phyloP scores from a whole-genome alignment of 2,797 vertebrate genomes.

The Microctenopoma lineatum region DNA sequence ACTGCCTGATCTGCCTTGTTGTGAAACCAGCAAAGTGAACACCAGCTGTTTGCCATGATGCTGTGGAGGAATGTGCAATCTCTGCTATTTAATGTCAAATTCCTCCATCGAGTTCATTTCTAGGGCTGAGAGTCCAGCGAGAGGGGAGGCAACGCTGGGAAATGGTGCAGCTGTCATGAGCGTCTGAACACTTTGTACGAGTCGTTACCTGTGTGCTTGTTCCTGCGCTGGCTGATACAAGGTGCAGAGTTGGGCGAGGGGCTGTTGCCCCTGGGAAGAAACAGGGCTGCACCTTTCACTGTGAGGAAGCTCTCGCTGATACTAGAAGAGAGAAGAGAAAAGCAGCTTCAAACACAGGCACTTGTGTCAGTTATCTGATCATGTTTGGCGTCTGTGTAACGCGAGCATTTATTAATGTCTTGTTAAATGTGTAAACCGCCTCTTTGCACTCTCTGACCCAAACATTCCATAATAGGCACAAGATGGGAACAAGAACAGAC shows the following conservation, averaged over 20 bases:
- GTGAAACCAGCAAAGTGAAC: conserved; percentile 29
- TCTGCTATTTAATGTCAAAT: conserved; percentile 13
- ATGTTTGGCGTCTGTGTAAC: not conserved
- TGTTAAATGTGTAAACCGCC: conserved; percentile 12
- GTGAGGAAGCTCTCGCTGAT: conserved; percentile 99
- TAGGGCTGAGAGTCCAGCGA: conserved; percentile 4
- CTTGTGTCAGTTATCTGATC: conserved; percentile 5
- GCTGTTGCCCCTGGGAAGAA: conserved; percentile 94
- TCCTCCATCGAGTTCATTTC: conserved; percentile 3
- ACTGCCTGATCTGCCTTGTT: conserved; percentile 26
- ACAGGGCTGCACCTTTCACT: conserved; percentile 97
- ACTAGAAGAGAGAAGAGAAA: conserved; percentile 72
- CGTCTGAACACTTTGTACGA: not conserved
- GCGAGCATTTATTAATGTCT: conserved; percentile 1
- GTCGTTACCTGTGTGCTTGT: conserved; percentile 94
- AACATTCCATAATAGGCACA: conserved; percentile 12
- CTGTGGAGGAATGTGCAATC: conserved; percentile 32
- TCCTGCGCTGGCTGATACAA: conserved; percentile 89
- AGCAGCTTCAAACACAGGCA: not conserved
- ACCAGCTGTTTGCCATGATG: conserved; percentile 38
- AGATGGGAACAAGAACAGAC: conserved; percentile 31
- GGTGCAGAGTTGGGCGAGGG: conserved; percentile 86
- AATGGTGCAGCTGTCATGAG: conserved; percentile 25
- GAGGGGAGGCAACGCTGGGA: conserved; percentile 1
- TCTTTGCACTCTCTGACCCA: conserved; percentile 15